These are phyloP conservation scores for Phalloptychus januarius DNA, from an alignment of 2,797 vertebrate genomes.

Conservation along the genomic window DNA sequence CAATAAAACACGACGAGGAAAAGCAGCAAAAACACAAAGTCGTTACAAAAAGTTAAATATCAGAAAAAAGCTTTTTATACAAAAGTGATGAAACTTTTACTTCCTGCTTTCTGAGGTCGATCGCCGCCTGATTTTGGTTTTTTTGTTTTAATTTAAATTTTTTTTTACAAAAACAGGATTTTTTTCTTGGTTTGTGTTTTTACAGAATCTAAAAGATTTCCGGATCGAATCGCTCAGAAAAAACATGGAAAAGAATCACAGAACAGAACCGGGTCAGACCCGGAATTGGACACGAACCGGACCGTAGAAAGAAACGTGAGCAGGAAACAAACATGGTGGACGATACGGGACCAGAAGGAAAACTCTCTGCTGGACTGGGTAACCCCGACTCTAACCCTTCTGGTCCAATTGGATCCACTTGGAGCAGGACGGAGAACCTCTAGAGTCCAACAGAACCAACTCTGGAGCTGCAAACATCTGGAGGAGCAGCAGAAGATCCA, in stretches of 20 bases:
- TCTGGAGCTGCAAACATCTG: background rate
- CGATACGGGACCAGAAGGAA: constrained; percentile 55
- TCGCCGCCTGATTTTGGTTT: constrained; percentile 46
- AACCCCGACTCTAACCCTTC: no score
- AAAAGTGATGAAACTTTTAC: constrained; percentile 78
- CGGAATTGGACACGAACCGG: constrained; percentile 70
- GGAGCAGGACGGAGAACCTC: background rate
- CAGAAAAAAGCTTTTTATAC: constrained; percentile 79
- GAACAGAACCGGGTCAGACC: constrained; percentile 76
- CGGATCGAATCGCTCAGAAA: constrained; percentile 81
- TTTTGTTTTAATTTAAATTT: constrained; percentile 72
- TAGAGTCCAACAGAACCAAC: background rate
- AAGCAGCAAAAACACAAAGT: constrained; percentile 75
- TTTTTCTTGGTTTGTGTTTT: constrained; percentile 76
- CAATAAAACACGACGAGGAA: constrained; percentile 81
- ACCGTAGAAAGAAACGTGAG: constrained; percentile 21
- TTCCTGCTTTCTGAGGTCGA: constrained; percentile 73
- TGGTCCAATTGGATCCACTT: constrained; percentile 27
- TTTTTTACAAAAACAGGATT: constrained; percentile 81
- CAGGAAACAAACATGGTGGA: constrained; percentile 33
- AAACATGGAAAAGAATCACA: constrained; percentile 84
- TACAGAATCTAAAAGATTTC: constrained; percentile 87
- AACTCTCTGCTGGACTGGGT: constrained; percentile 6
- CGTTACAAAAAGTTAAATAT: constrained; percentile 85
- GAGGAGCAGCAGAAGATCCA: background rate